Conservation (phyloP, 2,113 vertebrate genomes). For the Sturnira hondurensis region DNA sequence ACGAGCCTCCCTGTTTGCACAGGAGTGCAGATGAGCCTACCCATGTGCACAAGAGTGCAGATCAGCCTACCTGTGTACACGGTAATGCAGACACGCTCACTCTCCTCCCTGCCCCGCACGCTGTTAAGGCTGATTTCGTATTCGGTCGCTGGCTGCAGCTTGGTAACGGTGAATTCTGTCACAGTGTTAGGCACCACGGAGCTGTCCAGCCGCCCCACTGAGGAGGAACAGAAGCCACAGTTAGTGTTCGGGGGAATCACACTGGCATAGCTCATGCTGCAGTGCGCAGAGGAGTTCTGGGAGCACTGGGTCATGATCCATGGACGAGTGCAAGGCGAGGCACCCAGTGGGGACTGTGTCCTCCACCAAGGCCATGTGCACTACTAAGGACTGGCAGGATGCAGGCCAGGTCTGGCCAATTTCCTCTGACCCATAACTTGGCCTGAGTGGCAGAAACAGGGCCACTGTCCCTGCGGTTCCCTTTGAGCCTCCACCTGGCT, state of each 20-base stretch:
- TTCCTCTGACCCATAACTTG: constrained; percentile 3
- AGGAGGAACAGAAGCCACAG: constrained; percentile 47
- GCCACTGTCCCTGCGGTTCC: not conserved
- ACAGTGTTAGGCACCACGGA: constrained; percentile 87
- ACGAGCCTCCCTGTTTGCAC: constrained; percentile 89
- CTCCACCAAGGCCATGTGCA: not conserved
- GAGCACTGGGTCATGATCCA: not conserved
- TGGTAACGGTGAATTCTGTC: constrained; percentile 87
- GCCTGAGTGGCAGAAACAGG: not conserved
- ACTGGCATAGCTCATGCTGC: rapidly evolving
- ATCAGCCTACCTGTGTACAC: constrained; percentile 90
- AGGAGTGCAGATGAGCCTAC: constrained; percentile 83
- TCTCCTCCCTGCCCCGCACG: constrained; percentile 90
- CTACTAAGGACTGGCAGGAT: not conserved
- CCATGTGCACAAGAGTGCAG: constrained; percentile 88
- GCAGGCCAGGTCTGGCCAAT: not conserved
- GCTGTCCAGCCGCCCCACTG: constrained; percentile 90
- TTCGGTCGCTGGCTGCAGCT: constrained; percentile 90
- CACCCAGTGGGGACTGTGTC: not conserved
- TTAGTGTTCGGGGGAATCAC: not conserved
- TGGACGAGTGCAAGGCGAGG: not conserved
- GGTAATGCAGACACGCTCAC: constrained; percentile 83
- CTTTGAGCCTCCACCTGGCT: not conserved
- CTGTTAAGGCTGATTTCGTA: constrained; percentile 91
- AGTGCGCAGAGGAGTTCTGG: not conserved